A percentile compares a stretch with the other conserved stretches of the same genome.
Conservation (phyloP, 2,888 invertebrate species). For the Scaptomyza polygonia region DNA sequence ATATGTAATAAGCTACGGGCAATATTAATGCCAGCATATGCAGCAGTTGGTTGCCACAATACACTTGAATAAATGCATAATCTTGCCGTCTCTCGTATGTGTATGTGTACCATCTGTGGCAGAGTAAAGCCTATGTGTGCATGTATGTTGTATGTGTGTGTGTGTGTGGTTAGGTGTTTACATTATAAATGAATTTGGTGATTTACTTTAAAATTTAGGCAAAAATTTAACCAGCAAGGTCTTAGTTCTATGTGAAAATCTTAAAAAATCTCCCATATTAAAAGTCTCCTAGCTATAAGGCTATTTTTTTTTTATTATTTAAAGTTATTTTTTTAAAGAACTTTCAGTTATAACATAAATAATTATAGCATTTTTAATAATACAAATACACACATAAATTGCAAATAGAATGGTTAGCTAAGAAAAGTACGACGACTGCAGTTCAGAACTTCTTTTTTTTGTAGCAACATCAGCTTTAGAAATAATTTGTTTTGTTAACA, state of each 20-base stretch:
- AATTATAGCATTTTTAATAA: conserved; percentile 48
- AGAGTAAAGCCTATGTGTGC: conserved; percentile 1
- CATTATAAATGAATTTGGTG: conserved; percentile 11
- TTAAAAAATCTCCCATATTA: neutral
- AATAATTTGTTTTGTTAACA: conserved; percentile 16
- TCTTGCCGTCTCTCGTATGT: conserved; percentile 21
- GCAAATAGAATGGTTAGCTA: conserved; percentile 42
- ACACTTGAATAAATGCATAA: conserved; percentile 66
- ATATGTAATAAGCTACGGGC: conserved; percentile 10
- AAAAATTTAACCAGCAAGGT: neutral
- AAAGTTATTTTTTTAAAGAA: conserved; percentile 4
- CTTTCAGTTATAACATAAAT: conserved; percentile 20
- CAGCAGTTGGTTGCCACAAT: conserved; percentile 35
- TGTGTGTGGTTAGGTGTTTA: conserved; percentile 13
- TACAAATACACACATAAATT: conserved; percentile 78
- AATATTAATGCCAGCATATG: conserved; percentile 15
- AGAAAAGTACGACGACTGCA: conserved; percentile 75
- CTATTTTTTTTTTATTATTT: neutral
- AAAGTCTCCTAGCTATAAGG: neutral
- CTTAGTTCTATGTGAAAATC: neutral
- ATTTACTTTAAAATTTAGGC: neutral
- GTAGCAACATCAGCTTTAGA: conserved; percentile 75
- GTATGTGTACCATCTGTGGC: conserved; percentile 24
- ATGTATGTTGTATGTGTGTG: neutral
- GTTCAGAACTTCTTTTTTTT: conserved; percentile 66